A percentile compares a stretch with the other conserved stretches of the same genome.
These are phyloP conservation scores for Ophion costatus DNA, from an alignment of 2,888 invertebrate species.

Conservation along the genomic window DNA sequence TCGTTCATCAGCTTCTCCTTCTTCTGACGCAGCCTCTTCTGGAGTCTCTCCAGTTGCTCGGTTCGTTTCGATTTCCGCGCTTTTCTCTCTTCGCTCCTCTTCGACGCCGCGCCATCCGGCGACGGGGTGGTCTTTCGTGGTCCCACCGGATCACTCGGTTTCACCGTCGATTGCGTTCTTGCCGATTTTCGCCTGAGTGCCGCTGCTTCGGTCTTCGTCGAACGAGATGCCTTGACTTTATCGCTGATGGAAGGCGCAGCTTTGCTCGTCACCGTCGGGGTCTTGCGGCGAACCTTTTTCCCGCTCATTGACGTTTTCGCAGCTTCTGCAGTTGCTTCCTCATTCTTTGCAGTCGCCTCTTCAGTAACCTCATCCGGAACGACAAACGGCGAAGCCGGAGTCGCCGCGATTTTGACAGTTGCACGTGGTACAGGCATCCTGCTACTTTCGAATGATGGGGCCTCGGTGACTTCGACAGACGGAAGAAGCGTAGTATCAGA, in stretches of 20 bases:
- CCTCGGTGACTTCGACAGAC: slow-evolving; percentile 9
- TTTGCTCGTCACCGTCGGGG: neutral
- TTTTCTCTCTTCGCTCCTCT: slow-evolving; percentile 65
- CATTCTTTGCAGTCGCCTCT: neutral
- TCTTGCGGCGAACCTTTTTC: neutral
- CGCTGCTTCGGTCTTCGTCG: neutral
- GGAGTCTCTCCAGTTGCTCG: slow-evolving; percentile 69
- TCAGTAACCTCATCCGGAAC: slow-evolving; percentile 16
- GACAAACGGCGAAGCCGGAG: slow-evolving; percentile 24
- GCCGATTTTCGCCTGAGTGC: neutral
- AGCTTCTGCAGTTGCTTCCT: neutral
- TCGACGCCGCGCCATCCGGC: slow-evolving; percentile 62
- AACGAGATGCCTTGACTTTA: neutral
- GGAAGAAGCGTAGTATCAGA: neutral
- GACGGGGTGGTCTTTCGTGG: slow-evolving; percentile 52
- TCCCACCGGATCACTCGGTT: slow-evolving; percentile 29
- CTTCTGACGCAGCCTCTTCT: slow-evolving; percentile 67
- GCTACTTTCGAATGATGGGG: slow-evolving; percentile 2
- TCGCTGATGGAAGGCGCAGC: neutral
- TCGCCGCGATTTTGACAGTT: slow-evolving; percentile 6
- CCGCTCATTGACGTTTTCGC: neutral
- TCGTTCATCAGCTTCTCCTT: slow-evolving; percentile 68
- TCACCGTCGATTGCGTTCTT: neutral
- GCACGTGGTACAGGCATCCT: slow-evolving; percentile 19
- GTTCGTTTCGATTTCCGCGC: slow-evolving; percentile 61